Percentiles rank a stretch among this genome's conserved stretches.
Conservation (phyloP, 2,888 invertebrate species). For the Brenthis daphne region DNA sequence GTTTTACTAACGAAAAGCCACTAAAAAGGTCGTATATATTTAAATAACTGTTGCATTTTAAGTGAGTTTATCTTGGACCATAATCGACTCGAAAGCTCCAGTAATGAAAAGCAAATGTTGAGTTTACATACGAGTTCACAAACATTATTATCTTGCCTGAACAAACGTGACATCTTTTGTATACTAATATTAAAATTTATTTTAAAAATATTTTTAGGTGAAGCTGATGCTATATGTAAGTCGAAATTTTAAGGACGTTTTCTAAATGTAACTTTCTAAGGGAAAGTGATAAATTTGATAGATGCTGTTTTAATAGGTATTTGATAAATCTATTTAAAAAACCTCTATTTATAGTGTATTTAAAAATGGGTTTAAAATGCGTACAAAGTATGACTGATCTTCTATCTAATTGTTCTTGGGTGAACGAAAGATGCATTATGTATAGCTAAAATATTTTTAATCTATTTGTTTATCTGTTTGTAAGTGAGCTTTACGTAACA, state of each 20-base stretch:
- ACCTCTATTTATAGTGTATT: too few species aligned
- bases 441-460: background rate
- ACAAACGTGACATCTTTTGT: slow-evolving; percentile 21
- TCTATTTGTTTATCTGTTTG: background rate
- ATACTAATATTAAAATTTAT: slow-evolving; percentile 12
- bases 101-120: slow-evolving; percentile 36
- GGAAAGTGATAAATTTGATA: too few species aligned
- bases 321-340: too few species aligned
- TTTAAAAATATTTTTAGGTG: background rate
- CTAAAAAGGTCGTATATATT: background rate
- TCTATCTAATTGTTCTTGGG: too few species aligned
- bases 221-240: too few species aligned
- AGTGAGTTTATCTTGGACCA: slow-evolving; percentile 27
- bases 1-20: background rate
- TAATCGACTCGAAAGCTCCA: slow-evolving; percentile 25
- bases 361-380: too few species aligned
- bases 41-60: slow-evolving; percentile 32
- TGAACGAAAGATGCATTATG: too few species aligned
- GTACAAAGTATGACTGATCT: too few species aligned
- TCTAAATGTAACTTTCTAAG: background rate
- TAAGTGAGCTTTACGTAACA: too few species aligned
- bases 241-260: background rate
- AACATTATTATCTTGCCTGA: slow-evolving; percentile 30
- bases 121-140: slow-evolving; percentile 27
- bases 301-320: too few species aligned